phyloP scores from a whole-genome alignment of 2,888 invertebrate genomes.

The Drosophila pseudotalamancana region DNA sequence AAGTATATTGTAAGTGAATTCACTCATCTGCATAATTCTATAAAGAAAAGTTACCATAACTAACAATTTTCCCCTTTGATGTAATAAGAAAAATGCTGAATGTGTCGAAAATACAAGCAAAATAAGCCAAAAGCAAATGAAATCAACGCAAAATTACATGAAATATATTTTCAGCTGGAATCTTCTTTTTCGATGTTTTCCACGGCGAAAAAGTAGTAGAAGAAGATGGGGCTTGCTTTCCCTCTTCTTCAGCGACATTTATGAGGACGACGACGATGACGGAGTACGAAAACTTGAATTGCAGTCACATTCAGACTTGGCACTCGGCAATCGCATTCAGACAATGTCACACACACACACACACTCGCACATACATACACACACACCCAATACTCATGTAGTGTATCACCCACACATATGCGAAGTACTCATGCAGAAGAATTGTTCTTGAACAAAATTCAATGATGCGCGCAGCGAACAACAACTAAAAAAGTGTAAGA shows the following conservation, averaged over 20 bases:
- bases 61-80: slow-evolving; percentile 1
- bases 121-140: slow-evolving; percentile 29
- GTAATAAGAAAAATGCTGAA: background rate
- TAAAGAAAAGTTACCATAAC: background rate
- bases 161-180: slow-evolving; percentile 23
- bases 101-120: slow-evolving; percentile 5
- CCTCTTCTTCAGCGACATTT: slow-evolving; percentile 65
- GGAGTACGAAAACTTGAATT: slow-evolving; percentile 53
- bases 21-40: background rate
- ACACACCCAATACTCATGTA: slow-evolving; percentile 3
- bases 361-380: slow-evolving; percentile 20
- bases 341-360: slow-evolving; percentile 37
- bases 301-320: slow-evolving; percentile 48
- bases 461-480: slow-evolving; percentile 54
- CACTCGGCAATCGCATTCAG: slow-evolving; percentile 34
- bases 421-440: slow-evolving; percentile 40
- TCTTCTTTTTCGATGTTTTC: slow-evolving; percentile 9
- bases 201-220: background rate
- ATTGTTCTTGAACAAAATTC: slow-evolving; percentile 72
- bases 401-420: slow-evolving; percentile 10
- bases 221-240: background rate
- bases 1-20: slow-evolving; percentile 1
- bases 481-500: slow-evolving; percentile 27
- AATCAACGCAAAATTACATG: slow-evolving; percentile 37
- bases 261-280: slow-evolving; percentile 51